Conservation (phyloP, 2,888 invertebrate species). For the Brenthis daphne region DNA sequence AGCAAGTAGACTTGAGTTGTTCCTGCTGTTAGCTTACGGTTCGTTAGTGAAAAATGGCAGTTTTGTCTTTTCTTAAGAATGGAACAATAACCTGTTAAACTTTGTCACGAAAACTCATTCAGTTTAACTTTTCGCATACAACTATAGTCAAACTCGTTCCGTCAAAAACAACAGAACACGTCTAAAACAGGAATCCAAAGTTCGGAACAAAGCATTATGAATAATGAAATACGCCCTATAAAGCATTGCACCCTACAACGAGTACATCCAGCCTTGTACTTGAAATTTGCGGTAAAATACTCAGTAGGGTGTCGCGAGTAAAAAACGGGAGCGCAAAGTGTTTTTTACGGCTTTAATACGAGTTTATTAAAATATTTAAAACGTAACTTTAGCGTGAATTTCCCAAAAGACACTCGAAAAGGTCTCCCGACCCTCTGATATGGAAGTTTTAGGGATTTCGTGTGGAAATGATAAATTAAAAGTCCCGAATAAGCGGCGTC, state of each 20-base stretch:
- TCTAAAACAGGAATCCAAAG: conserved; percentile 62
- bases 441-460: conserved; percentile 62
- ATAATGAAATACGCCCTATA: conserved; percentile 75
- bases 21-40: background rate
- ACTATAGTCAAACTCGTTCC: conserved; percentile 39
- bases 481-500: conserved; percentile 54
- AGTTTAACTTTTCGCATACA: conserved; percentile 21
- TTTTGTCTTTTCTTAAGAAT: background rate
- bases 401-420: conserved; percentile 75
- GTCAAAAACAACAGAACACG: conserved; percentile 68
- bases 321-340: conserved; percentile 76
- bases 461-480: conserved; percentile 76
- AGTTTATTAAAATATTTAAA: conserved; percentile 82
- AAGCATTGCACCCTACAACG: conserved; percentile 48
- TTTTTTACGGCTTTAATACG: conserved; percentile 80
- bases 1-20: too few relatives aligned
- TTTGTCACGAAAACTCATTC: conserved; percentile 17
- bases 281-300: conserved; percentile 52
- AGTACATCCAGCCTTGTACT: conserved; percentile 44
- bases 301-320: conserved; percentile 59
- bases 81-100: conserved; percentile 16
- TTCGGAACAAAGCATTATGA: conserved; percentile 76
- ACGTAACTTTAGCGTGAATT: conserved; percentile 76
- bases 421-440: conserved; percentile 62
- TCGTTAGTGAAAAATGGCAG: background rate